Conservation (phyloP, 1,140 invertebrate genomes). For the Cherax quadricarinatus region DNA sequence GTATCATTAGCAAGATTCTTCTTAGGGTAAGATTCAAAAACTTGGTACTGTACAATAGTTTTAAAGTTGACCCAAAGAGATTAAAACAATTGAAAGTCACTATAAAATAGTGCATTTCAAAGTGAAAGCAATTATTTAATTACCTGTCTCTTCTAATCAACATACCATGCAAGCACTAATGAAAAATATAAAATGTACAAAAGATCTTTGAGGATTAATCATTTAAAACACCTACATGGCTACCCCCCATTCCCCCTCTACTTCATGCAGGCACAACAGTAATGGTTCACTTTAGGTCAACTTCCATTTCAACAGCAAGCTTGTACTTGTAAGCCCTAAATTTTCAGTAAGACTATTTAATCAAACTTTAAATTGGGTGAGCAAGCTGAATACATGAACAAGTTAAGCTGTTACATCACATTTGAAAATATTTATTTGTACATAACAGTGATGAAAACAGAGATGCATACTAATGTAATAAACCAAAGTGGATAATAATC, state of each 20-base stretch:
- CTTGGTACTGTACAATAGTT: constrained; percentile 37
- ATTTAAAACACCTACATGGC: too few species aligned
- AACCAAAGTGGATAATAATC: not conserved
- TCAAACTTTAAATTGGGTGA: not conserved
- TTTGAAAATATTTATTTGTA: constrained; percentile 45
- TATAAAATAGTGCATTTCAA: not conserved
- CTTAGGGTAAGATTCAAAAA: constrained; percentile 28
- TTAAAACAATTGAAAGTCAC: not conserved
- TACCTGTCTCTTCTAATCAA: not conserved
- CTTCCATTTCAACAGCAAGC: not conserved
- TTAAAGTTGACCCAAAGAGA: not conserved
- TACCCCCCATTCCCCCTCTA: not conserved
- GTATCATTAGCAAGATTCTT: constrained; percentile 39
- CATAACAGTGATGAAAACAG: constrained; percentile 45
- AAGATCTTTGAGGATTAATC: not conserved
- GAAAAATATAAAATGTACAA: not conserved
- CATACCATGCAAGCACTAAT: not conserved
- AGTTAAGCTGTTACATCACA: constrained; percentile 1
- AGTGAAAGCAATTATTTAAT: too few species aligned
- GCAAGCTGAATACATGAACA: not conserved
- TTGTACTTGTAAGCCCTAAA: not conserved
- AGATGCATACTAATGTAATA: constrained; percentile 43
- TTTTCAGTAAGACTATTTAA: not conserved
- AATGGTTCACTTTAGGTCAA: constrained; percentile 7
- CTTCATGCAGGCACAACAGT: not conserved